A percentile compares a stretch with the other conserved stretches of the same genome.
These are phyloP conservation scores for Catonia carolina DNA, from an alignment of 2,888 invertebrate genomes.

Conservation along the genomic window DNA sequence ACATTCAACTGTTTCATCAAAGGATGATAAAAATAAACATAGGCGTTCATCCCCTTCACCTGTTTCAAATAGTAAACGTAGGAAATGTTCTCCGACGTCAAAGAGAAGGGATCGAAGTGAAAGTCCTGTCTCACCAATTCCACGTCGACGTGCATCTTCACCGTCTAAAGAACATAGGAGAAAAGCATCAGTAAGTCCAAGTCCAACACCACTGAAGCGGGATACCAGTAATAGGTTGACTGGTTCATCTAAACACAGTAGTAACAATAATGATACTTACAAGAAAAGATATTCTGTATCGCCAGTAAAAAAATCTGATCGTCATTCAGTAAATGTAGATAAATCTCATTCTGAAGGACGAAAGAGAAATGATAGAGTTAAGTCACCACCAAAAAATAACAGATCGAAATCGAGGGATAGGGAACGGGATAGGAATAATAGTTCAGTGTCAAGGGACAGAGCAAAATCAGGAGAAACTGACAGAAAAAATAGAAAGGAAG, in stretches of 20 bases:
- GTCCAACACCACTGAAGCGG: constrained; percentile 37
- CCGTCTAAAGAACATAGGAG: constrained; percentile 16
- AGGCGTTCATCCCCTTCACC: not conserved
- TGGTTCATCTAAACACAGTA: too few species aligned
- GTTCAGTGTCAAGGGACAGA: constrained; percentile 5
- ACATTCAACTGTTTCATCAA: not conserved
- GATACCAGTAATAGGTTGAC: too few species aligned
- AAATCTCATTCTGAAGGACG: not conserved
- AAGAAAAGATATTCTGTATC: constrained; percentile 1
- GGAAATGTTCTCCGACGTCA: not conserved
- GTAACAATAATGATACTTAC: not conserved
- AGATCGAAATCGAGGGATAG: constrained; percentile 13
- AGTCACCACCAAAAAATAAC: constrained; percentile 6
- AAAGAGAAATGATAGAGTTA: not conserved
- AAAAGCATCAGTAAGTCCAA: constrained; percentile 27
- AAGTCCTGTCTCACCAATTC: not conserved
- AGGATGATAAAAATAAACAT: constrained; percentile 1
- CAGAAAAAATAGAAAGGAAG: constrained; percentile 40
- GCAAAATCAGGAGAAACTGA: constrained; percentile 6
- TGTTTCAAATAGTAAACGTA: not conserved
- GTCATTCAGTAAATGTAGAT: not conserved
- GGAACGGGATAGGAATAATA: constrained; percentile 15
- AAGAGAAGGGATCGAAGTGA: not conserved
- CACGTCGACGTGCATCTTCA: not conserved
- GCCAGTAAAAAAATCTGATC: constrained; percentile 11